Conservation (phyloP, 1,140 invertebrate species). For the Heliconius hewitsoni region DNA sequence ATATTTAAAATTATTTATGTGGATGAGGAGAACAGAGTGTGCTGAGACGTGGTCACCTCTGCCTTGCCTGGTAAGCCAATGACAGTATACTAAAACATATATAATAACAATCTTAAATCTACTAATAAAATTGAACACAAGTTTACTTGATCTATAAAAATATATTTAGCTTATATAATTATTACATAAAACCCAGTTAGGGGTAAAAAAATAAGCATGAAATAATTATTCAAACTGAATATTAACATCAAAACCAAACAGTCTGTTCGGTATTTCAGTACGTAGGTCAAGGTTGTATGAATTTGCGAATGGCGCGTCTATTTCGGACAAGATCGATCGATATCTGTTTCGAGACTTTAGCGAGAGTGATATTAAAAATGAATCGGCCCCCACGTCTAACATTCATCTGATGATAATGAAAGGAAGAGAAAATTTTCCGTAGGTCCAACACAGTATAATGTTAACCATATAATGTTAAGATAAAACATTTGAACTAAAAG, state of each 20-base stretch:
- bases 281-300: conserved; percentile 14
- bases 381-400: neutral
- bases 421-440: too few species aligned
- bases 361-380: conserved; percentile 27
- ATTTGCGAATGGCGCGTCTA: conserved; percentile 24
- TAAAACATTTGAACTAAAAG: too few species aligned
- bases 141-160: neutral
- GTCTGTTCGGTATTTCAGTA: conserved; percentile 6
- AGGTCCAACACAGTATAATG: neutral
- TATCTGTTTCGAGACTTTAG: conserved; percentile 27
- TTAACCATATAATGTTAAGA: neutral
- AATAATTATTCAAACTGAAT: conserved; percentile 4
- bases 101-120: too few species aligned
- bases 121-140: neutral
- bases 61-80: too few species aligned
- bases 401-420: neutral
- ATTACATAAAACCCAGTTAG: neutral
- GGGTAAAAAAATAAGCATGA: neutral
- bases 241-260: conserved; percentile 1
- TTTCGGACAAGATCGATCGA: conserved; percentile 27
- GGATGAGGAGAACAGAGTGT: too few species aligned
- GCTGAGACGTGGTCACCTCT: too few species aligned
- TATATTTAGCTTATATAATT: neutral
- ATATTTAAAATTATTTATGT: too few species aligned
- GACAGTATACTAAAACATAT: too few species aligned